Base-by-base conservation (phyloP, 2,113 vertebrate species). In the Xiphophorus couchianus region DNA sequence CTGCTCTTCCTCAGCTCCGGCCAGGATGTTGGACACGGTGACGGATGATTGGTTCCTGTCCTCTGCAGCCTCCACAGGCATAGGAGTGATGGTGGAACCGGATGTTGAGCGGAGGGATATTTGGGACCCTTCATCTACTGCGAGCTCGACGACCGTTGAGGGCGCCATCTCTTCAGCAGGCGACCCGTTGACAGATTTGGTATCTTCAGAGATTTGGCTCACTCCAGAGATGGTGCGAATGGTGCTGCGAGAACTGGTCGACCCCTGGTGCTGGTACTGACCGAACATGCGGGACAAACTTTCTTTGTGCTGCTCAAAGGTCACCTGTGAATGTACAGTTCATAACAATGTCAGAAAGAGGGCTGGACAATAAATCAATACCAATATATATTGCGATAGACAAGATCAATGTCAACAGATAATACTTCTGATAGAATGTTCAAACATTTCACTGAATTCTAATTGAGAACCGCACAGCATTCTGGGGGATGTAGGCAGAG, bases 291-390 rank as follows among this genome's bases (percentile, higher is more conserved):
- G 94, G 63, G 97, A 95, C 86, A 99, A 93, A 79, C 88, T 96
- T 73, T 97, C 96, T 84, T 96, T 99, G 92, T 99, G 97, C 87
- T 97, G 95, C 94, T 99, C 98, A 88, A 97, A 99, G 77, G 97
- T 95, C 62, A 99, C 98, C 98, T 99, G 83, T 11, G 91, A 85
- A 90, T 13, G 90, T 14, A 88, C 13, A 60, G 70, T 2, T 19
- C 7, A n/a, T 29, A 48, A 7, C 58, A 66, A 22, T 42, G 48
- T 48, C 27, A 70, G 35, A 58, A 64, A 37, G 35, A 37, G 35
- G 35, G 35, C 35, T 37, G 35, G 35, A 37, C 35, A 37, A 37
- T 37, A 37, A 37, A 37, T 3, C 35, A 37, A 12, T 37, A 37
- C 35, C 35, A 37, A 37, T 37, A 37, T 37, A 11, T 37, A 37